A percentile compares a stretch with the other conserved stretches of the same genome.
Evolutionary conservation across 2,113 vertebrate genomes (phyloP).

Genomic region (Felis catus): DNA sequence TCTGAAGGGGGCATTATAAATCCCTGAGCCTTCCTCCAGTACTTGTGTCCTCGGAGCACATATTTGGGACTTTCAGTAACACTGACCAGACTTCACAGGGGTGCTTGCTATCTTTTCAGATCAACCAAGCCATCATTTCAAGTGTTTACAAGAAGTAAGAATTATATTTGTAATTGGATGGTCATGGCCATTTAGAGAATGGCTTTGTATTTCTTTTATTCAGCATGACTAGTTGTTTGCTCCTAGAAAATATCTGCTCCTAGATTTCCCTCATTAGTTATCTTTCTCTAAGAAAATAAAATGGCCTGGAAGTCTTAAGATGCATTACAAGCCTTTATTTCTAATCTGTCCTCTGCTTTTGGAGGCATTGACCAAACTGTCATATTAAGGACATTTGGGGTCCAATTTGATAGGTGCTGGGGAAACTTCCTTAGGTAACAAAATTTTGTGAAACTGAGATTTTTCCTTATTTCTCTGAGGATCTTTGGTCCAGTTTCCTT

Average conservation of each 20-base stretch:
- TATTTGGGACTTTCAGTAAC: neutral
- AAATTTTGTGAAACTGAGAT: conserved; percentile 24
- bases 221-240: conserved; percentile 7
- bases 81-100: neutral
- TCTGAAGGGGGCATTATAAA: conserved; percentile 18
- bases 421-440: conserved; percentile 55
- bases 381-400: conserved; percentile 47
- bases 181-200: neutral
- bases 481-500: conserved; percentile 41
- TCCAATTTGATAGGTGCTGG: conserved; percentile 17
- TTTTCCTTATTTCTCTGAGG: conserved; percentile 28
- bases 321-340: neutral
- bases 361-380: conserved; percentile 28
- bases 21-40: neutral
- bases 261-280: conserved; percentile 25
- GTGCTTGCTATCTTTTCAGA: neutral
- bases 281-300: conserved; percentile 62
- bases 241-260: conserved; percentile 41
- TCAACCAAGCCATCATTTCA: neutral
- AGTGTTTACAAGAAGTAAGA: conserved; percentile 44
- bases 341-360: neutral
- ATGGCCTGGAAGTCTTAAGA: conserved; percentile 9
- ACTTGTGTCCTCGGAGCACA: neutral
- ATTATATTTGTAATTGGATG: conserved; percentile 45
- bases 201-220: conserved; percentile 41